Evolutionary conservation across 2,113 vertebrate genomes (phyloP).

Genomic region (Meriones unguiculatus): DNA sequence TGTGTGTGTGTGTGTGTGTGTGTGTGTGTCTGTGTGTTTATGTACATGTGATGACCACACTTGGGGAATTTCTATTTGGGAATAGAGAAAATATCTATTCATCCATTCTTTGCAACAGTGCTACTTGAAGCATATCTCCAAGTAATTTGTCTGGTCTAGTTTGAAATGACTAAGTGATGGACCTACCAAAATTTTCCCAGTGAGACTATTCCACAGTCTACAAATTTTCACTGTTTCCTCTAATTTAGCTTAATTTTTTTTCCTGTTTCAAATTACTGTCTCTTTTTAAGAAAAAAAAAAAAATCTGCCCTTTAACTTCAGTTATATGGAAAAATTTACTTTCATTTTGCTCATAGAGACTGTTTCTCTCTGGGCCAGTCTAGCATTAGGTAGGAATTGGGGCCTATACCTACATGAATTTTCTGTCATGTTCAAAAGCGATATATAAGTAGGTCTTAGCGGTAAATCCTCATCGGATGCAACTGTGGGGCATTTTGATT

Average conservation of each 20-base stretch:
- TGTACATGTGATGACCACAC: background rate
- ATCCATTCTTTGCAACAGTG: background rate
- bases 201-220: constrained; percentile 61
- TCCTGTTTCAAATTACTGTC: constrained; percentile 59
- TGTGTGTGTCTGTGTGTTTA: background rate
- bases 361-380: background rate
- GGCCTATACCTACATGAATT: background rate
- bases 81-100: background rate
- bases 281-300: constrained; percentile 5
- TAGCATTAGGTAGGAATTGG: constrained; percentile 17
- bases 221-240: constrained; percentile 77
- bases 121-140: background rate
- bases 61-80: constrained; percentile 39
- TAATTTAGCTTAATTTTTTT: constrained; percentile 72
- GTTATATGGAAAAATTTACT: constrained; percentile 31
- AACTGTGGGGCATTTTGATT: background rate
- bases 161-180: constrained; percentile 71
- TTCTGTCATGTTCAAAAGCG: background rate
- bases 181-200: constrained; percentile 67
- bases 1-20: background rate
- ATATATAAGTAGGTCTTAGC: background rate
- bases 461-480: background rate
- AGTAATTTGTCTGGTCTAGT: constrained; percentile 70
- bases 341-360: constrained; percentile 42
- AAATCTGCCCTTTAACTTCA: constrained; percentile 35